Evolutionary conservation across 1,140 invertebrate genomes (phyloP).

Genomic region (Hypothenemus hampei): DNA sequence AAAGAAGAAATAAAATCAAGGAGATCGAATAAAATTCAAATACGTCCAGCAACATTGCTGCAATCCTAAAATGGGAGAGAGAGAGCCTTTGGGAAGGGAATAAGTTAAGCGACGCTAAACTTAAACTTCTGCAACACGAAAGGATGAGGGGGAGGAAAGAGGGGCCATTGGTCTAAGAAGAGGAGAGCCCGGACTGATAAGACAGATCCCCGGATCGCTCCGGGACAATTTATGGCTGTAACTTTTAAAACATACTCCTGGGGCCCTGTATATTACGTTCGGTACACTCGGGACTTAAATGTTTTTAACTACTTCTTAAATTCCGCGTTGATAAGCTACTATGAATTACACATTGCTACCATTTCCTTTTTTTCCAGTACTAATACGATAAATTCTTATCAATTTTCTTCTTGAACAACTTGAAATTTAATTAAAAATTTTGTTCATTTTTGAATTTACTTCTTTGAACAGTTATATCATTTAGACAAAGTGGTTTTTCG

Average conservation of each 20-base stretch:
- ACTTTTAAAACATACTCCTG: constrained; percentile 47
- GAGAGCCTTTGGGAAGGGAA: constrained; percentile 25
- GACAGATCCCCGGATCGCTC: constrained; percentile 46
- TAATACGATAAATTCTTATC: too few relatives aligned
- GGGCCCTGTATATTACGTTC: constrained; percentile 43
- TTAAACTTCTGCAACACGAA: constrained; percentile 12
- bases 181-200: constrained; percentile 42
- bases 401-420: too few relatives aligned
- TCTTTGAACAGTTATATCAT: too few relatives aligned
- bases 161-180: constrained; percentile 28
- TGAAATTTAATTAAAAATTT: too few relatives aligned
- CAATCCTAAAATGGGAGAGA: too few relatives aligned
- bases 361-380: too few relatives aligned
- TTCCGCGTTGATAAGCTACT: constrained; percentile 32
- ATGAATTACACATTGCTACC: constrained; percentile 14
- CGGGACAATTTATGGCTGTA: constrained; percentile 47
- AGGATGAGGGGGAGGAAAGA: constrained; percentile 5
- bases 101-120: constrained; percentile 13
- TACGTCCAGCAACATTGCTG: too few relatives aligned
- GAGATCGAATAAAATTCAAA: too few relatives aligned
- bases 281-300: constrained; percentile 41
- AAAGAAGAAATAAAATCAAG: too few relatives aligned
- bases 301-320: constrained; percentile 41
- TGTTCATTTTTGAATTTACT: too few relatives aligned
- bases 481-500: too few relatives aligned